Base-by-base conservation (phyloP, 2,888 invertebrate genomes). In the Perizoma flavofasciatum region DNA sequence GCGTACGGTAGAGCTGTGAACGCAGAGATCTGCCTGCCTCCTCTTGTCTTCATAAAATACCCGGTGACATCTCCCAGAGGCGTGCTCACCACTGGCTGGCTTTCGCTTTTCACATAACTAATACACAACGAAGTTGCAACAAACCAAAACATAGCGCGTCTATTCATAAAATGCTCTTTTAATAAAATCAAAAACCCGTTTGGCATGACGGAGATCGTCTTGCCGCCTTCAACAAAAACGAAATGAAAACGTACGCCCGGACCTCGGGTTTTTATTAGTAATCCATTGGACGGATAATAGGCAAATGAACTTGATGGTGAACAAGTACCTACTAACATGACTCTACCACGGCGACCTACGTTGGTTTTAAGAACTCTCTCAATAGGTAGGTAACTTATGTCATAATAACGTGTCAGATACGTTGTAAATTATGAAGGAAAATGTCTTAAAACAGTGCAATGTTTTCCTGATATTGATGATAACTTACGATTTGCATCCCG, bases 1-100 rank as follows among this genome's bases (percentile, higher is more conserved):
- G 95, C 95, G 72, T 93, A 95, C 0, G 95, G 95, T 47, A 95
- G 88, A 4, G 94, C 93, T 55, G 94, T 93, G 73, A 94, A 95
- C 0, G 94, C 94, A 0, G 93, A 83, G 70, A 95, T 92, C 64
- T 90, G 85, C 61, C 93, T 89, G 0, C 94, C 95, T 34, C 81
- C 89, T 63, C 94, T 89, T 0, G 93, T 93, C 62, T 83, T 87
- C 84, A 94, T 83, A 61, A 87, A 89, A 64, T 88, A 88, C 4
- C 95, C 95, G 32, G 86, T 79, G 35, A 95, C 76, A 45, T 89
- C 87, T 0, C 95, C 95, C 54, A 93, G 83, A 50, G 83, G 82
- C 0, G 93, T 88, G 8, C 63, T 73, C 7, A 85, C 87, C 7
- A 72, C 59, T 0, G 87, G 87, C 50, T 68, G 68, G 10, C 62